Evolutionary conservation across 2,113 vertebrate species (phyloP), one percentile per base, ranked within the genome.

Genomic region (Numida meleagris): DNA sequence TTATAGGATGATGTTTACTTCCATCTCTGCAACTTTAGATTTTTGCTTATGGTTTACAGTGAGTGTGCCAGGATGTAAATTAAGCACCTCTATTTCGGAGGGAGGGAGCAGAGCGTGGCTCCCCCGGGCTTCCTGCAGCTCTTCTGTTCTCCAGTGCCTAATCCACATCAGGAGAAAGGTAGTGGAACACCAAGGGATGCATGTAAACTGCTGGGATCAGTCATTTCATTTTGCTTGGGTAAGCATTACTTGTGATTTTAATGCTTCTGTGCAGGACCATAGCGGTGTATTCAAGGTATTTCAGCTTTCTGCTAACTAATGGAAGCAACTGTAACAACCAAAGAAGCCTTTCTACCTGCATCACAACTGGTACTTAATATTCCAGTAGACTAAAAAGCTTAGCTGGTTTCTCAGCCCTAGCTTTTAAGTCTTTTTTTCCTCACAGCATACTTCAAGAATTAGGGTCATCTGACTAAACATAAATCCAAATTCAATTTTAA

Each of bases 341-440:
- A 97, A 98, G 97, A 97, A 76, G 24, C 94, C 88, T 94, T 88
- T 84, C 9, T 94, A 94, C 94, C 93, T 91, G 83, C 86, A 21
- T 51, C 77, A 73, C 89, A 83, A 10, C 94, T 79, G 89, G 89
- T 82, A 3, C 70, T 48, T 76, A 75, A 82, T 77, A 73, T 46
- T 67, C 63, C 74, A 53, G 61, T 63, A 79, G 46, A 68, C 59
- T 57, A 48, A 87, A 83, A 48, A 91, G 79, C 86, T 78, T 79
- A 27, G 24, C 76, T 76, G 40, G 78, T 76, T 93, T 57, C 67
- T 66, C 5, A 77, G 89, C 55, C 50, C 61, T 78, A 20, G 13
- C 25, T 6, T 18, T 58, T 58, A 76, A 80, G 59, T 79, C 46
- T 63, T 42, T 85, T 87, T 79, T 89, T 79, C 85, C 65, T 90